Conservation (phyloP, 2,113 vertebrate species). For the Hemibates koningsi region DNA sequence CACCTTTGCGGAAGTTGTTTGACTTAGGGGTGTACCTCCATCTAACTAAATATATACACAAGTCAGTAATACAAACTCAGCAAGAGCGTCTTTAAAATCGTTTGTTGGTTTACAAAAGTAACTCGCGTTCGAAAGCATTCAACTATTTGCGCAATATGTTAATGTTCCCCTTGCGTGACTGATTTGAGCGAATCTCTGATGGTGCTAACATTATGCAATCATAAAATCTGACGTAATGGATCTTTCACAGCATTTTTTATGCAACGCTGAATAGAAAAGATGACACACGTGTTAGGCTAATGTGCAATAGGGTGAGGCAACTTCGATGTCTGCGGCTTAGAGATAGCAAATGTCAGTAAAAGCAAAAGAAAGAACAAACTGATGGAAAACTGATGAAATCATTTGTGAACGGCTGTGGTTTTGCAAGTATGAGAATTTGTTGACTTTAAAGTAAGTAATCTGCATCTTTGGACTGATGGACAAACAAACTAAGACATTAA, state of each 20-base stretch:
- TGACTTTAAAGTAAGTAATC: neutral
- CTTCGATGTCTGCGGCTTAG: neutral
- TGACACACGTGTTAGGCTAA: neutral
- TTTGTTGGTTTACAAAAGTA: neutral
- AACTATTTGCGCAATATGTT: neutral
- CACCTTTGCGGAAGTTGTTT: conserved; percentile 10
- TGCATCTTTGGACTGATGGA: neutral
- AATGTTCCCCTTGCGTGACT: too few relatives aligned
- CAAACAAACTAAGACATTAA: neutral
- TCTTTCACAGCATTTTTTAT: neutral
- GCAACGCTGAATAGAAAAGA: neutral
- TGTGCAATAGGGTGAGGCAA: neutral
- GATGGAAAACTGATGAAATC: neutral
- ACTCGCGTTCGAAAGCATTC: neutral
- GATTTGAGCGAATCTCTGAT: neutral
- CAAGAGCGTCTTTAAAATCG: neutral
- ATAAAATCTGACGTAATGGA: neutral
- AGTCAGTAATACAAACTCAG: neutral
- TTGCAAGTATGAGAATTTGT: neutral
- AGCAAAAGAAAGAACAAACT: neutral
- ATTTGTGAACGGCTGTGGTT: neutral
- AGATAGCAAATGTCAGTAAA: neutral
- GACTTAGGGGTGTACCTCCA: neutral
- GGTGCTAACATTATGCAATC: neutral
- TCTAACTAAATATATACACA: neutral